Conservation (phyloP, 2,888 invertebrate genomes). For the Periphyllus acericola region DNA sequence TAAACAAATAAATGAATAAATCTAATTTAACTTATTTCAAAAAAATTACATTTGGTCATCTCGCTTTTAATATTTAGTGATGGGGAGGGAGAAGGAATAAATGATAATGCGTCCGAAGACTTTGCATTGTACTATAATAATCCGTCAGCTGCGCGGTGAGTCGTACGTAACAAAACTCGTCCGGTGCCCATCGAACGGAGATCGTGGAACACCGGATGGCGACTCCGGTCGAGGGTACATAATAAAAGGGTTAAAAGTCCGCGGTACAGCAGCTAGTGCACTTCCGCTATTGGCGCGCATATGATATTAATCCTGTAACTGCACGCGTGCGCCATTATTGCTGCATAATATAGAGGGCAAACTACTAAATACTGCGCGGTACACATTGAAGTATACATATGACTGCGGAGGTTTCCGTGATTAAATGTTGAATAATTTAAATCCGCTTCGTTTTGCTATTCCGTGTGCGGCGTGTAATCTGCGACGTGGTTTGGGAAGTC, state of each 20-base stretch:
- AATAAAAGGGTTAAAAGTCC: conserved; percentile 8
- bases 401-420: conserved; percentile 24
- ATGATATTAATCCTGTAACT: conserved; percentile 13
- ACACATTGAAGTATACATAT: neutral
- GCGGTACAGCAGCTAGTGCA: neutral
- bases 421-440: conserved; percentile 56
- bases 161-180: neutral
- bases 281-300: neutral
- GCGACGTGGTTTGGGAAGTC: neutral
- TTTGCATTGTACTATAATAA: no score
- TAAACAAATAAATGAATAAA: no score
- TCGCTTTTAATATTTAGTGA: no score
- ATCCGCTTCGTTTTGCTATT: neutral
- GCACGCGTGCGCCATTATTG: conserved; percentile 6
- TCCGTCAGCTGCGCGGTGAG: neutral
- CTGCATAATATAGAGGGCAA: conserved; percentile 29
- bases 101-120: no score
- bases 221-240: neutral
- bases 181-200: neutral
- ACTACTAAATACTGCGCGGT: neutral
- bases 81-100: no score
- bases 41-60: no score
- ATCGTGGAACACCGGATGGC: neutral
- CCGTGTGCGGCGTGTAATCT: neutral
- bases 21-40: no score